Conservation (phyloP, 1,140 invertebrate species). For the Tribolium castaneum region DNA sequence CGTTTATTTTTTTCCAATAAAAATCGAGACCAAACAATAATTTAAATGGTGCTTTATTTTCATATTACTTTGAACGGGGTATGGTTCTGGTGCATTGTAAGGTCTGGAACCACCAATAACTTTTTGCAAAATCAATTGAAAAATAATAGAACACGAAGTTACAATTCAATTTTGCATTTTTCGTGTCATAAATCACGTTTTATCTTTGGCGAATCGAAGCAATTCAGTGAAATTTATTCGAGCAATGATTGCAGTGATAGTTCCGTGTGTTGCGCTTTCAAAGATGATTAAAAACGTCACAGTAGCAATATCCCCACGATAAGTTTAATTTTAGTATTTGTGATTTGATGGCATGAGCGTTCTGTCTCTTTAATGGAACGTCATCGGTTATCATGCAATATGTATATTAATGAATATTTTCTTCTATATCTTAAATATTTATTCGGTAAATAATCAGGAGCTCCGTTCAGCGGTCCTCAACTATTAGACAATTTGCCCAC, state of each 20-base stretch:
- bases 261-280: slow-evolving; percentile 32
- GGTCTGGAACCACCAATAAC: too few species aligned
- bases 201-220: neutral
- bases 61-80: too few species aligned
- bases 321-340: slow-evolving; percentile 36
- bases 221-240: neutral
- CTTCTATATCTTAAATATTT: slow-evolving; percentile 43
- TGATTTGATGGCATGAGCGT: slow-evolving; percentile 34
- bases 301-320: slow-evolving; percentile 25
- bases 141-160: neutral
- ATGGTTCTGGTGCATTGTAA: too few species aligned
- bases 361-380: slow-evolving; percentile 39
- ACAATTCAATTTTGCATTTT: neutral
- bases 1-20: too few species aligned
- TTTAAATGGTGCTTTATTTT: too few species aligned
- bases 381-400: slow-evolving; percentile 54
- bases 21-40: too few species aligned
- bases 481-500: neutral
- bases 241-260: neutral
- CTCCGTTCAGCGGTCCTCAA: slow-evolving; percentile 18
- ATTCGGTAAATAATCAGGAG: slow-evolving; percentile 18
- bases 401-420: slow-evolving; percentile 53
- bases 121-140: neutral
- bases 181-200: neutral
- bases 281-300: slow-evolving; percentile 28